phyloP scores from a whole-genome alignment of 2,113 vertebrate species.

The Tautogolabrus adspersus region DNA sequence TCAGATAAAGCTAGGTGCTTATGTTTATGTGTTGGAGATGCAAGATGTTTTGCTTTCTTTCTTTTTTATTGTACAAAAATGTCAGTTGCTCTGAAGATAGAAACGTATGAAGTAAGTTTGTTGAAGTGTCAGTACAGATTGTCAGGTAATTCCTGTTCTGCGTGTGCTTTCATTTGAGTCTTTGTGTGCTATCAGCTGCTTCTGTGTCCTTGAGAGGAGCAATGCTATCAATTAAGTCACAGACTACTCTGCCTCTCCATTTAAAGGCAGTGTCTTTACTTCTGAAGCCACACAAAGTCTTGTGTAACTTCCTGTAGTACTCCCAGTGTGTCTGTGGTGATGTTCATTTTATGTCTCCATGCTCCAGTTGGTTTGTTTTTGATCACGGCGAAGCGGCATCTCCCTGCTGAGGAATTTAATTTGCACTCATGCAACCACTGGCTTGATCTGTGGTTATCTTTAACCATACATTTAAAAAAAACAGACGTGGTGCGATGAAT shows the following conservation, averaged over 20 bases:
- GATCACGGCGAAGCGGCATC: constrained; percentile 1
- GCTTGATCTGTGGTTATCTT: constrained; percentile 15
- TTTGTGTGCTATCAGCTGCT: neutral
- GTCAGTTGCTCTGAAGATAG: neutral
- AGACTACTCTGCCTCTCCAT: neutral
- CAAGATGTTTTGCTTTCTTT: neutral
- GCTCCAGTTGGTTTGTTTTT: constrained; percentile 11
- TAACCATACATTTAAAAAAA: constrained; percentile 14
- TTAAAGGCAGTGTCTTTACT: constrained; percentile 8
- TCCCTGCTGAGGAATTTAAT: constrained; percentile 35
- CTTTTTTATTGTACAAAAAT: neutral
- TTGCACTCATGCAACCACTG: constrained; percentile 24
- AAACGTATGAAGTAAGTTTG: neutral
- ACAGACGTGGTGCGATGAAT: neutral
- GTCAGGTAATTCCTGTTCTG: neutral
- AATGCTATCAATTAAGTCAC: constrained; percentile 11
- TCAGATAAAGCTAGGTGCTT: too few species aligned
- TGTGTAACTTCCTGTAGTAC: constrained; percentile 12
- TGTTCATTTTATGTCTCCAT: constrained; percentile 19
- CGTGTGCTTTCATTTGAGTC: too few species aligned
- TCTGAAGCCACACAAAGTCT: constrained; percentile 13
- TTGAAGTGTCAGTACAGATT: neutral
- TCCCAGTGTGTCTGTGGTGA: neutral
- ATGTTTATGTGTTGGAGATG: too few species aligned
- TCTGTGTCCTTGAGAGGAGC: constrained; percentile 1